A percentile compares a stretch with the other conserved stretches of the same genome.
These are phyloP conservation scores for Orthonyx spaldingii DNA, from an alignment of 2,113 vertebrate species.

Conservation along the genomic window DNA sequence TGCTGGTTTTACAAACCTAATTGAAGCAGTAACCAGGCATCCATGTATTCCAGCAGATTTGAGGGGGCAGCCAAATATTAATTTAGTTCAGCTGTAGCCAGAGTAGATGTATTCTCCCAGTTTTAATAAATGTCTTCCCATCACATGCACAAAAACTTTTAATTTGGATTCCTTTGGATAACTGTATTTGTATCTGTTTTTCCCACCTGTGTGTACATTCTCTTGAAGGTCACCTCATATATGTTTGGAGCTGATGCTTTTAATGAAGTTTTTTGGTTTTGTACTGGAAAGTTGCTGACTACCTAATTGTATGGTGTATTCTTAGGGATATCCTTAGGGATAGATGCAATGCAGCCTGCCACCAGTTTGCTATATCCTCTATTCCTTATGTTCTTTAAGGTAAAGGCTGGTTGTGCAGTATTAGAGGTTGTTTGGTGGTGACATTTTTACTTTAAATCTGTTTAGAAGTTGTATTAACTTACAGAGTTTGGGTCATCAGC, in stretches of 20 bases:
- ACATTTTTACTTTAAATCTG: not conserved
- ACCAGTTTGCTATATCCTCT: not conserved
- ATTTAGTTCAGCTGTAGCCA: slow-evolving; percentile 39
- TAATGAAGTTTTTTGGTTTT: not conserved
- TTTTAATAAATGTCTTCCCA: slow-evolving; percentile 32
- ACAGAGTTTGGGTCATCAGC: not conserved
- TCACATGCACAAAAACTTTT: not conserved
- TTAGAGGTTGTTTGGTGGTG: not conserved
- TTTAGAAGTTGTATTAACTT: not conserved
- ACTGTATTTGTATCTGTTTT: not conserved
- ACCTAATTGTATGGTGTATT: not conserved
- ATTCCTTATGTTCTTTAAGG: not conserved
- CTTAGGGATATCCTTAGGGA: not conserved
- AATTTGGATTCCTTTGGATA: not conserved
- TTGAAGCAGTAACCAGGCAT: slow-evolving; percentile 21
- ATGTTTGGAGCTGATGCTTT: not conserved
- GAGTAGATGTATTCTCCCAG: not conserved
- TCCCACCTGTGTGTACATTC: not conserved
- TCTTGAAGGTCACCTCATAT: not conserved
- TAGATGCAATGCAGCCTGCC: not conserved
- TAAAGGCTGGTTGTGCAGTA: not conserved
- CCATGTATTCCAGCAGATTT: slow-evolving; percentile 8
- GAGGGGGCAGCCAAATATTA: slow-evolving; percentile 40
- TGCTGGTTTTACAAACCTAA: not conserved
- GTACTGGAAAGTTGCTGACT: not conserved